Evolutionary conservation across 2,113 vertebrate species (phyloP), one percentile per base, ranked within the genome.

Genomic region (Hypocryptadius cinnamomeus): DNA sequence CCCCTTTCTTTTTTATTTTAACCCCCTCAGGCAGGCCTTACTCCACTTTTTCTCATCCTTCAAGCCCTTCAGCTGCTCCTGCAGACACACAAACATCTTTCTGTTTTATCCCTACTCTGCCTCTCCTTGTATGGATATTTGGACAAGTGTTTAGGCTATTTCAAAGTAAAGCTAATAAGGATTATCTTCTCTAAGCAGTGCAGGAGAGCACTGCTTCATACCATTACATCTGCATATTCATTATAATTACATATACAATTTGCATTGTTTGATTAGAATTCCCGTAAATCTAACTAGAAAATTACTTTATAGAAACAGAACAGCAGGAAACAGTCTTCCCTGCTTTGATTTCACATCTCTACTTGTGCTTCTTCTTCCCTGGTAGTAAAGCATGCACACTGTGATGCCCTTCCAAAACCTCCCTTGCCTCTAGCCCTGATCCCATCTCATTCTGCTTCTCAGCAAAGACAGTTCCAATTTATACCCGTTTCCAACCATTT

Each of bases 401-500:
- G 3, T 2, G 2, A 28, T 56, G 74, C 33, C 56, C 44, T 89
- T 94, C 82, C 53, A 53, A 79, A 93, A 48, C 27, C 40, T 91
- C 51, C 33, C 71, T 92, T 92, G 94, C 82, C 65, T 4, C 93
- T 66, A 90, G 91, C 80, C 71, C 70, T 15, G 0, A 91, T 93
- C 79, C 80, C 9, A 0, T 91, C 89, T 94, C 84, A 40, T 48
- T 3, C 47, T 25, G 30, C 65, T 95, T 90, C 94, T 85, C 83
- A 80, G 61, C 60, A 78, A 90, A 92, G 93, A 91, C 79, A 92
- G 92, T 82, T 96, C 90, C 92, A 91, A 93, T 96, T 96, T 87
- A 94, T 87, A 94, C 90, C 80, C 51, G 1, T 92, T 95, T 94
- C 70, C 60, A 85, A 23, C 83, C 76, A 72, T 94, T 95, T 96